Base-by-base conservation (phyloP, 2,113 vertebrate genomes). In the Apaloderma vittatum region DNA sequence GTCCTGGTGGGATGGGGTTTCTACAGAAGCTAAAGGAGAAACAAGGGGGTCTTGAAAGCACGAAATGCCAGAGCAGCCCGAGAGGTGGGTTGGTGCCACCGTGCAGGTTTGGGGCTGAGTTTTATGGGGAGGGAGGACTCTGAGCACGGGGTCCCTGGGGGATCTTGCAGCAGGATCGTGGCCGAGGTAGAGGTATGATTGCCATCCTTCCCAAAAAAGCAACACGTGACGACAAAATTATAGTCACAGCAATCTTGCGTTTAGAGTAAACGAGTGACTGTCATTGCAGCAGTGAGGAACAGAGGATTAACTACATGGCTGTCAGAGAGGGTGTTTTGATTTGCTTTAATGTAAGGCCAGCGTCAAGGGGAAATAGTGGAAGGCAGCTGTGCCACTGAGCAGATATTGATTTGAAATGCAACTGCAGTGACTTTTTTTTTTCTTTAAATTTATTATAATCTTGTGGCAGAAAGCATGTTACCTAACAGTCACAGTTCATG, bases 121-220 rank as follows among this genome's bases (percentile, higher is more conserved):
- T 54, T 58, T 46, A 6, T 4, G 32, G 16, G 46, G 21, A 59
- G 49, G 52, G 82, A 84, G 65, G 62, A 4, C 34, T 70, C 55
- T 5, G 34, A 61, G 77, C 8, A 11, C 37, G 0, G 0, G 16
- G 15, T 21, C 4, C 6, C 22, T 15, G 2, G 84, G 85, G 88
- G 57, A 74, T 72, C 22, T 29, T 45, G 54, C 89, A 74, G 59
- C 7, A 75, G 66, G 45, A 68, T 27, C 5, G 3, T 22, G 80
- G 1, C 57, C 43, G 5, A 62, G 66, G 57, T 24, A 27, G 59
- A 23, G 73, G 43, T 27, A 3, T 36, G 26, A 89, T 62, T 86
- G 77, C 76, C 81, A 90, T 46, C 72, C 61, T 86, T 70, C 90
- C 79, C 76, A 51, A 43, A 71, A 96, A 94, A 93, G 63, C 78